These are phyloP conservation scores for Hemicrepidius hirtus DNA, from an alignment of 2,888 invertebrate species.

Conservation along the genomic window DNA sequence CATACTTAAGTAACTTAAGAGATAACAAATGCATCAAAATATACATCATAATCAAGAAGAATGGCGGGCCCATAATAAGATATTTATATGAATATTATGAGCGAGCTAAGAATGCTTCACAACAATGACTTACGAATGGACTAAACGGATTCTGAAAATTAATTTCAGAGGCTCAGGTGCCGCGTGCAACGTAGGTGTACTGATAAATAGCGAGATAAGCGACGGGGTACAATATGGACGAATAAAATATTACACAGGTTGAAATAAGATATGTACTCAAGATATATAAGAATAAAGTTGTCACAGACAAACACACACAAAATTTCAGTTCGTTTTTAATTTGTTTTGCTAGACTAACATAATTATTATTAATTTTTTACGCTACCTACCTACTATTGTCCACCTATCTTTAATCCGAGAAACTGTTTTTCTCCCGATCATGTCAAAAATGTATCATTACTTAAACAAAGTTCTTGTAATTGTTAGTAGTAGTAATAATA, in stretches of 20 bases:
- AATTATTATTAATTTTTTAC: constrained; percentile 25
- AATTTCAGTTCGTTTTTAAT: constrained; percentile 43
- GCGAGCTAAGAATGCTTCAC: constrained; percentile 61
- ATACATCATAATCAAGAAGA: constrained; percentile 64
- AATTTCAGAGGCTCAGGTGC: constrained; percentile 66
- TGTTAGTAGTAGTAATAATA: too few relatives aligned
- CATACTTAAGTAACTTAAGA: constrained; percentile 52
- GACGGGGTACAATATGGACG: constrained; percentile 64
- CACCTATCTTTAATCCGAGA: too few relatives aligned
- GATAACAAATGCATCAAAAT: constrained; percentile 59
- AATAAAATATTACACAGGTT: constrained; percentile 66
- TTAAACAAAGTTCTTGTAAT: too few relatives aligned
- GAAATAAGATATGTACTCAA: constrained; percentile 60
- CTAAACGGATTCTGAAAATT: constrained; percentile 67
- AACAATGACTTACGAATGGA: constrained; percentile 65
- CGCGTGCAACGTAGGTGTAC: constrained; percentile 64
- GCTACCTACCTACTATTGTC: too few relatives aligned
- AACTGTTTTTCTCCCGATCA: too few relatives aligned
- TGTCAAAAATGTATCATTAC: too few relatives aligned
- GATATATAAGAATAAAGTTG: constrained; percentile 61
- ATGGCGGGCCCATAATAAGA: constrained; percentile 62
- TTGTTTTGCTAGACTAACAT: constrained; percentile 24
- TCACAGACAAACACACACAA: constrained; percentile 47
- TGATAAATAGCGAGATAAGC: constrained; percentile 63
- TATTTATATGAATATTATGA: constrained; percentile 65